Conservation (phyloP, 1,140 invertebrate species). For the Sarcophaga peregrina region DNA sequence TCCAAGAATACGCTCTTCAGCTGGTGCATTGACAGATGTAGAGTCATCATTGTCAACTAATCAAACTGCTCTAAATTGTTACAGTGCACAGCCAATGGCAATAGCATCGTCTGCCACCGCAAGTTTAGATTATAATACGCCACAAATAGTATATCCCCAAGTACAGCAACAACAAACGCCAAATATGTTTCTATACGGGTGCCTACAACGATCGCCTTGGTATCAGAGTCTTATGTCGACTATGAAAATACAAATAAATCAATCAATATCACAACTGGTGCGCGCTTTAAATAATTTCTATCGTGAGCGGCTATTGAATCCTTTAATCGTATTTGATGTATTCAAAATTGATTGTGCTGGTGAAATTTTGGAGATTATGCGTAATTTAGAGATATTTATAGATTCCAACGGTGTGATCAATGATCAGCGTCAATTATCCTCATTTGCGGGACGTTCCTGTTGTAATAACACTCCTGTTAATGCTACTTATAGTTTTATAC, state of each 20-base stretch:
- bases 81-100: neutral
- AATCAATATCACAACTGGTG: constrained; percentile 42
- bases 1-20: constrained; percentile 20
- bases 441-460: constrained; percentile 20
- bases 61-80: neutral
- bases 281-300: constrained; percentile 45
- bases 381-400: constrained; percentile 41
- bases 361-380: constrained; percentile 44
- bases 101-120: no score
- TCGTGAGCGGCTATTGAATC: constrained; percentile 32
- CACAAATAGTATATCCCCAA: neutral
- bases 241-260: constrained; percentile 46
- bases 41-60: neutral
- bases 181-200: constrained; percentile 45
- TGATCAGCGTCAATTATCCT: constrained; percentile 24
- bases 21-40: neutral
- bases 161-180: constrained; percentile 31
- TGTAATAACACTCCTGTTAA: constrained; percentile 14
- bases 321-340: constrained; percentile 41
- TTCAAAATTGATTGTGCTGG: constrained; percentile 44
- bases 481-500: constrained; percentile 46
- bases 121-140: neutral
- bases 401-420: constrained; percentile 38
- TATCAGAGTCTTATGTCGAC: constrained; percentile 44
- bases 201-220: constrained; percentile 42